These are phyloP conservation scores for Actenoides lindsayi DNA, from an alignment of 2,113 vertebrate genomes.

Conservation along the genomic window DNA sequence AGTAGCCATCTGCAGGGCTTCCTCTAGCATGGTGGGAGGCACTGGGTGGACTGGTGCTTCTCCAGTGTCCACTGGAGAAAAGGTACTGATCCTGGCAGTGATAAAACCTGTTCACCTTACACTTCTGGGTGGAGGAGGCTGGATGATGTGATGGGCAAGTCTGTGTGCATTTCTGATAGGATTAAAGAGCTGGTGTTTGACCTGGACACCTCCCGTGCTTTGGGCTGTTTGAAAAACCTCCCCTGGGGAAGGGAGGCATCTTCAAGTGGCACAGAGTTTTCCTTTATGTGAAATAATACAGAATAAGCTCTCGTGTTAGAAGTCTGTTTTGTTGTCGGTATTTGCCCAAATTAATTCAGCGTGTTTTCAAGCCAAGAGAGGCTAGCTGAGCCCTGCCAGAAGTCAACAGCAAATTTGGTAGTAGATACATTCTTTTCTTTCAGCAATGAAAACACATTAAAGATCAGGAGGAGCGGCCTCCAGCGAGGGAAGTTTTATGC, in stretches of 20 bases:
- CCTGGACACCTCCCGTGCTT: background rate
- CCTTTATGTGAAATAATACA: constrained; percentile 11
- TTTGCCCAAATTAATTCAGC: constrained; percentile 51
- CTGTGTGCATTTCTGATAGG: background rate
- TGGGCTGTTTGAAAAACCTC: background rate
- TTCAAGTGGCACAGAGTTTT: background rate
- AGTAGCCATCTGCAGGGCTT: background rate
- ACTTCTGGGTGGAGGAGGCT: background rate
- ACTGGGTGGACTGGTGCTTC: background rate
- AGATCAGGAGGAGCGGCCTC: background rate
- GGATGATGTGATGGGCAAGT: background rate
- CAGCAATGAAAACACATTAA: constrained; percentile 5
- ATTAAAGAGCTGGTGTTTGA: constrained; percentile 2
- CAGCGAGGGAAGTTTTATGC: background rate
- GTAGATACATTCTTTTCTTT: constrained; percentile 29
- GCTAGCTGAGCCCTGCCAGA: constrained; percentile 15
- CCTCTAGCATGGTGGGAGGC: background rate
- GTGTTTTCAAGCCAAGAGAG: constrained; percentile 10
- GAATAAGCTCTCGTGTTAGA: constrained; percentile 16
- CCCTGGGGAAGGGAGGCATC: background rate
- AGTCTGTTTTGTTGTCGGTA: background rate
- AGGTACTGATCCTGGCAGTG: background rate
- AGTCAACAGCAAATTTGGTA: constrained; percentile 43
- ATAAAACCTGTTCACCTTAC: background rate
- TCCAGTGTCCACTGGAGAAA: background rate